Percentiles rank a stretch among this genome's conserved stretches.
Conservation (phyloP, 2,113 vertebrate genomes). For the Ptyas mucosa region DNA sequence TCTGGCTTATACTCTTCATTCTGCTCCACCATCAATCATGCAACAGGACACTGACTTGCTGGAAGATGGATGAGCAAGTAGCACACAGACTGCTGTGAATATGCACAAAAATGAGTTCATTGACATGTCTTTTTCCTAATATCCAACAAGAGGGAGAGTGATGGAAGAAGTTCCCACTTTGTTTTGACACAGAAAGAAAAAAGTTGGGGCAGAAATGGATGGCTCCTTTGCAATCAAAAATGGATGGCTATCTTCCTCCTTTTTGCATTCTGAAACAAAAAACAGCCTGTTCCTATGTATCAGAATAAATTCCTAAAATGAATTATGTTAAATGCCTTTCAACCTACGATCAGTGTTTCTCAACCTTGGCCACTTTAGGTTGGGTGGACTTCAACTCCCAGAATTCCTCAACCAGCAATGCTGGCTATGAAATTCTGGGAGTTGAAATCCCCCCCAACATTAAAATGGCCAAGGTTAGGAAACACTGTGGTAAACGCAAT, state of each 20-base stretch:
- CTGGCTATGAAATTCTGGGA: not conserved
- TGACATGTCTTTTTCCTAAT: not conserved
- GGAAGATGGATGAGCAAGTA: constrained; percentile 6
- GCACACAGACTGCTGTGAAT: not conserved
- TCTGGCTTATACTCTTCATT: not conserved
- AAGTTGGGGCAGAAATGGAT: not conserved
- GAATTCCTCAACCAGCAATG: not conserved
- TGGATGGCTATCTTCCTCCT: not conserved
- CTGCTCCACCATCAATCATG: not conserved
- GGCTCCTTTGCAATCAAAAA: not conserved
- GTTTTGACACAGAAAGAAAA: constrained; percentile 1
- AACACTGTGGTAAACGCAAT: not conserved
- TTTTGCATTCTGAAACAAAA: not conserved
- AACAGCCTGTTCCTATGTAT: not conserved
- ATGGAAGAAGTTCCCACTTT: not conserved
- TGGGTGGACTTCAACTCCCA: too few species aligned
- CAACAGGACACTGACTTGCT: not conserved
- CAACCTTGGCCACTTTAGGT: not conserved
- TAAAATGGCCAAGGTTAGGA: not conserved
- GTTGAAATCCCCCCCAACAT: not conserved
- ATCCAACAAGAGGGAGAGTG: not conserved
- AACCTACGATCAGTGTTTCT: not conserved
- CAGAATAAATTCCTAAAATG: not conserved
- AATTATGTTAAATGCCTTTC: too few species aligned
- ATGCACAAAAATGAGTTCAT: not conserved